Percentiles rank a stretch among this genome's conserved stretches.
Evolutionary conservation across 2,113 vertebrate species (phyloP).

Genomic region (Hemichromis elongatus): DNA sequence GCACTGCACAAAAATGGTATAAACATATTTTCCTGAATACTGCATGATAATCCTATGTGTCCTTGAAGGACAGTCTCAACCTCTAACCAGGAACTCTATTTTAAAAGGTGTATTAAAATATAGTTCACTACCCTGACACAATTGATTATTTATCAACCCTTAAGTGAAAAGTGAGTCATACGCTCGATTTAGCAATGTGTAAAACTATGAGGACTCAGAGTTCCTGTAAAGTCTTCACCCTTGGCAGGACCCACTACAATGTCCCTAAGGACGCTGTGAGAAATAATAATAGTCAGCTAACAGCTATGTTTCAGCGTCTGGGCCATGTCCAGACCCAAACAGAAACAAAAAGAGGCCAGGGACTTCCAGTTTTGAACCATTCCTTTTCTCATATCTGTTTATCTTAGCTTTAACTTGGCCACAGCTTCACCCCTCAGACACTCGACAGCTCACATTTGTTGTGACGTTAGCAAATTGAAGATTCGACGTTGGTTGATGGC

Average conservation of each 20-base stretch:
- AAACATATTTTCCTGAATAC: not conserved
- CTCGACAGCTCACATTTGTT: not conserved
- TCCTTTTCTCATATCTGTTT: constrained; percentile 43
- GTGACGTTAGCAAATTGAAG: constrained; percentile 46
- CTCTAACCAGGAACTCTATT: not conserved
- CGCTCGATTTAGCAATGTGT: not conserved
- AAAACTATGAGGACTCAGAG: not conserved
- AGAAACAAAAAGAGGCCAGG: constrained; percentile 8
- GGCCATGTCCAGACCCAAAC: constrained; percentile 19
- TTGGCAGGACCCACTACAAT: not conserved
- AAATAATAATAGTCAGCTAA: constrained; percentile 16
- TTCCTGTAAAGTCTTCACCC: not conserved
- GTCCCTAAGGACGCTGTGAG: not conserved
- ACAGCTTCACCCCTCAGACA: not conserved
- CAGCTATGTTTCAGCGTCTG: not conserved
- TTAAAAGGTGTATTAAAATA: not conserved
- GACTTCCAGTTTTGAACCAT: not conserved
- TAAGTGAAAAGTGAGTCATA: not conserved
- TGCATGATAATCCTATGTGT: not conserved
- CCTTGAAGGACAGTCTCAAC: not conserved
- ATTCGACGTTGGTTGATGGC: not conserved
- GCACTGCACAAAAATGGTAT: not conserved
- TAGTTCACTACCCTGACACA: not conserved
- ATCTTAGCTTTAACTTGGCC: constrained; percentile 42
- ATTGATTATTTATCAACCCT: not conserved